phyloP scores from a whole-genome alignment of 2,888 invertebrate species.

The Rhamnusium bicolor region DNA sequence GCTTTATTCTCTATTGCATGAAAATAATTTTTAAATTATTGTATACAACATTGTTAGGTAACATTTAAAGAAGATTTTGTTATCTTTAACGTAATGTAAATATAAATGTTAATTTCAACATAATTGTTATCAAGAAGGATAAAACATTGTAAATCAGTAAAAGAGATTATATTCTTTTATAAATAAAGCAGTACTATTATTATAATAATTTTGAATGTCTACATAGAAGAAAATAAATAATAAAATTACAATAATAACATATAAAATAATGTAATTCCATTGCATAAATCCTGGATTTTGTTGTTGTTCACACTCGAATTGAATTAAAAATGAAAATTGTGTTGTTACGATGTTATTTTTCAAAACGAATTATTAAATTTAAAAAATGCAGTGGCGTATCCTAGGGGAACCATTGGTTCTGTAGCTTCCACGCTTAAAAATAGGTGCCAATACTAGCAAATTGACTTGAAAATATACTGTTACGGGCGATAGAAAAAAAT shows the following conservation, averaged over 20 bases:
- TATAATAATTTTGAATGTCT: background rate
- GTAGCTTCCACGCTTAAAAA: no score
- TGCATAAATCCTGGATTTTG: no score
- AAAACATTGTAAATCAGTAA: conserved; percentile 35
- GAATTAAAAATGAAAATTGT: no score
- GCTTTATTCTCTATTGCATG: background rate
- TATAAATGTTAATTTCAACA: conserved; percentile 56
- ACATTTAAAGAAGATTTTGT: conserved; percentile 8
- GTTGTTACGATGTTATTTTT: no score
- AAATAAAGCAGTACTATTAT: conserved; percentile 20
- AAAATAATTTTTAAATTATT: background rate
- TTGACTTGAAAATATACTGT: no score
- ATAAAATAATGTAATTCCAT: no score
- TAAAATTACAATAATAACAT: background rate
- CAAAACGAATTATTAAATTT: no score
- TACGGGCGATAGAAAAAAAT: no score
- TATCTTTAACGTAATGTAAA: conserved; percentile 50
- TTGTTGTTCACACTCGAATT: no score
- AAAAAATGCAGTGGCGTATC: no score
- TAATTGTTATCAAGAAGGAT: conserved; percentile 39
- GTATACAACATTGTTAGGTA: background rate
- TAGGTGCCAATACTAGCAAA: no score
- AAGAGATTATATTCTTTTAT: conserved; percentile 24
- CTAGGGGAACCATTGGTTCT: no score
- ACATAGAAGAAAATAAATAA: background rate